Evolutionary conservation across 2,888 invertebrate genomes (phyloP), one percentile per base, ranked within the genome.

Genomic region (Monopis laevigella): DNA sequence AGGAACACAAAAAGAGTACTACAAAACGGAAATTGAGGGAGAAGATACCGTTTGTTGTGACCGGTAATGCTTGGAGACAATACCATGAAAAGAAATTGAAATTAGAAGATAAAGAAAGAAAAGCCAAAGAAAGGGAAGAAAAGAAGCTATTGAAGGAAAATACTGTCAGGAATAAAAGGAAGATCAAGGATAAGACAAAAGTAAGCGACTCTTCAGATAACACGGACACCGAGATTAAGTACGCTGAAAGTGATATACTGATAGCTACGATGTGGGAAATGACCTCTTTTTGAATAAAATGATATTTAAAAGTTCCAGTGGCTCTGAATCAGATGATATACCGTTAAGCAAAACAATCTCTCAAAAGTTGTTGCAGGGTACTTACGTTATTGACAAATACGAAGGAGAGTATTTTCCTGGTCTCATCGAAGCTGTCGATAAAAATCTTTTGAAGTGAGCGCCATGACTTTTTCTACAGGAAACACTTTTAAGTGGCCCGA

Each of bases 401-500:
- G 48, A 48, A 43, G 45, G 45, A 39, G 43, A 46, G 40, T 45
- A 43, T 36, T 48, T 48, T 40, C 45, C 47, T 16, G 48, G 47
- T 14, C n/a, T 43, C 14, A 44, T 48, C 44, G 43, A 49, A 45
- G 43, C 48, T 46, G 29, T 45, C 42, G 42, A 47, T 38, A 29
- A 39, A 24, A 45, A 45, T 16, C 39, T 24, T 32, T 13, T 47
- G 46, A 50, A 48, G 40, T 48, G 28, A 48, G 48, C 18, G 47
- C 48, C 10, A 46, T 43, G 46, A 32, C 43, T 3, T 36, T 46
- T 28, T 45, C 48, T 13, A 32, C 8, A 12, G 46, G 47, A 21
- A 48, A 48, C 30, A 41, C 43, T 18, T 50, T 48, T 19, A 42
- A 43, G 18, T 50, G 47, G 48, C 48, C 48, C 1, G 50, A 48